Conservation (phyloP, 1,140 invertebrate genomes). For the Macrotrachela quadricornifera region DNA sequence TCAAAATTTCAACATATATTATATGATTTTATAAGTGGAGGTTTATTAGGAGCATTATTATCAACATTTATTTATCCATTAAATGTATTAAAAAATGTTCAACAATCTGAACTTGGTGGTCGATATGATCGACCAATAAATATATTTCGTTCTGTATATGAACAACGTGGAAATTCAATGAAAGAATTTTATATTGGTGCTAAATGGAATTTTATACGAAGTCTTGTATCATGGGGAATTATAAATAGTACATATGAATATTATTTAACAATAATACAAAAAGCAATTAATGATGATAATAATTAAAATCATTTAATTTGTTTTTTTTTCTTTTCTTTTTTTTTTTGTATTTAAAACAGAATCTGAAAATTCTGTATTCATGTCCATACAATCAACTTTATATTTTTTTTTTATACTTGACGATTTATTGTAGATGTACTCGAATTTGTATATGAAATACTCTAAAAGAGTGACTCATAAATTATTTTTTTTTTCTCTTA, state of each 20-base stretch:
- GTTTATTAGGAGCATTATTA: slow-evolving; percentile 71
- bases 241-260: slow-evolving; percentile 80
- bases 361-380: no score
- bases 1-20: slow-evolving; percentile 13
- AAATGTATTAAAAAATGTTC: slow-evolving; percentile 86
- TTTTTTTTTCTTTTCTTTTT: no score
- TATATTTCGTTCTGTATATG: slow-evolving; percentile 49
- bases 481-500: no score
- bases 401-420: no score
- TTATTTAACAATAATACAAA: not conserved
- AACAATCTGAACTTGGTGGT: slow-evolving; percentile 75
- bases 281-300: no score
- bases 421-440: no score
- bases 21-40: slow-evolving; percentile 67
- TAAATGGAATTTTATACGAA: slow-evolving; percentile 72
- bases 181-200: slow-evolving; percentile 71
- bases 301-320: no score
- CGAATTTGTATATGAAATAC: no score
- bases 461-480: no score
- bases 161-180: slow-evolving; percentile 51
- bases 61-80: slow-evolving; percentile 85
- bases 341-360: no score
- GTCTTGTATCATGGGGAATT: slow-evolving; percentile 89
- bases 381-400: no score
- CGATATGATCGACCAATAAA: slow-evolving; percentile 43